These are phyloP conservation scores for Cyphomyrus plagiostoma DNA, from an alignment of 2,113 vertebrate species.

Conservation along the genomic window DNA sequence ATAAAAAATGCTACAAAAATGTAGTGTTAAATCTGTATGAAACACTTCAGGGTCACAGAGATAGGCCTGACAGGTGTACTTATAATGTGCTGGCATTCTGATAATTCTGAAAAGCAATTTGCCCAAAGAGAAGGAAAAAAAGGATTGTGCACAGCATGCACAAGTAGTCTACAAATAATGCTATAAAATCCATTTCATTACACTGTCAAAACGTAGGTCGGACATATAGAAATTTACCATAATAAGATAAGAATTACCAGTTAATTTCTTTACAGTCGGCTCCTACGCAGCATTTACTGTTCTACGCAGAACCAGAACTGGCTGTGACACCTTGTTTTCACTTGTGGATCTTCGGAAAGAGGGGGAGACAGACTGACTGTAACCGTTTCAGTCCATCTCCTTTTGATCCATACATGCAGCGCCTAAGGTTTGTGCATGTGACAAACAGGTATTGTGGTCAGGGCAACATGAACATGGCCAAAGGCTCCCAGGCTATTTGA, in stretches of 20 bases:
- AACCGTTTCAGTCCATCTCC: background rate
- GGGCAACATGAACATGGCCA: background rate
- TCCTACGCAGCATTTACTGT: background rate
- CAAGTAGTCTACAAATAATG: conserved; percentile 33
- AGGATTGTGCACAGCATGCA: background rate
- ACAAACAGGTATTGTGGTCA: background rate
- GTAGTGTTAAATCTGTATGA: background rate
- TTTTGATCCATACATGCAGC: background rate
- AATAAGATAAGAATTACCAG: background rate
- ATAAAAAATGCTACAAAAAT: background rate
- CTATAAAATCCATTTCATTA: conserved; percentile 34
- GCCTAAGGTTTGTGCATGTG: background rate
- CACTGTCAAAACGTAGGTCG: conserved; percentile 20
- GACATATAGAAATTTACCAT: background rate
- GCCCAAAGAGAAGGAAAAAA: conserved; percentile 34
- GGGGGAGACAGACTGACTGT: background rate
- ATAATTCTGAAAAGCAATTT: conserved; percentile 17
- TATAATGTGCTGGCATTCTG: conserved; percentile 15
- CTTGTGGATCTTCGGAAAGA: background rate
- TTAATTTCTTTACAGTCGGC: background rate
- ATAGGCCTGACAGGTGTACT: conserved; percentile 27
- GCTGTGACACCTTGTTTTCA: background rate
- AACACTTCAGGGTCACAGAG: conserved; percentile 21
- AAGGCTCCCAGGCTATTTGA: background rate
- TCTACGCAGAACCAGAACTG: background rate